Base-by-base conservation (phyloP, 2,113 vertebrate genomes). In the Platanista minor region DNA sequence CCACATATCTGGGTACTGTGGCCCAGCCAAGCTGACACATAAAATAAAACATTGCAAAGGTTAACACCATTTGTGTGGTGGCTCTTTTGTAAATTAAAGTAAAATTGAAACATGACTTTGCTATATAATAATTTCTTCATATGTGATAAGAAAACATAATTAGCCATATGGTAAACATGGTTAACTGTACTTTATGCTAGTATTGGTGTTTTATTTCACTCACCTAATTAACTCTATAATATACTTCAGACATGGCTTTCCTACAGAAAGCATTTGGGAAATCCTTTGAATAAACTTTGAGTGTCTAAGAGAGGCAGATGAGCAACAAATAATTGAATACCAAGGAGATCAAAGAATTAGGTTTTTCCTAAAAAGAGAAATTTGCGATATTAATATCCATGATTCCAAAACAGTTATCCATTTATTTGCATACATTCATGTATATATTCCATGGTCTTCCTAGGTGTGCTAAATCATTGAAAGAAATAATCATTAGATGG, bases 121-220 rank as follows among this genome's bases (percentile, higher is more conserved):
- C 64, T 89, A 27, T 78, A 57, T 96, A 94, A 97, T 97, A 88
- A 98, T 94, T 94, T 80, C 69, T 97, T 95, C 62, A 82, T 87
- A 95, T 80, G 92, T 84, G 95, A 54, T 96, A 64, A 95, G 82
- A 97, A 97, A 97, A 91, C 36, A 94, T 83, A 93, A 81, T 0
- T 95, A 95, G 95, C 74, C 95, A 97, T 97, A 96, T 96, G 82
- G 95, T 64, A 97, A 71, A 93, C 90, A 72, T 82, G 91, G 82
- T 97, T 98, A 98, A 86, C 80, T 96, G 62, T 96, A 87, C 89
- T 95, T 97, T 94, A 97, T 95, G 94, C 72, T 98, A 98, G 97
- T 97, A 66, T 98, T 49, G 90, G 31, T 88, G 74, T 93, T 97
- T 67, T 93, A 10, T 97, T 97, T 98, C 89, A 57, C 77, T 97